Evolutionary conservation across 2,888 invertebrate species (phyloP).

Genomic region (Itoplectis maculator): DNA sequence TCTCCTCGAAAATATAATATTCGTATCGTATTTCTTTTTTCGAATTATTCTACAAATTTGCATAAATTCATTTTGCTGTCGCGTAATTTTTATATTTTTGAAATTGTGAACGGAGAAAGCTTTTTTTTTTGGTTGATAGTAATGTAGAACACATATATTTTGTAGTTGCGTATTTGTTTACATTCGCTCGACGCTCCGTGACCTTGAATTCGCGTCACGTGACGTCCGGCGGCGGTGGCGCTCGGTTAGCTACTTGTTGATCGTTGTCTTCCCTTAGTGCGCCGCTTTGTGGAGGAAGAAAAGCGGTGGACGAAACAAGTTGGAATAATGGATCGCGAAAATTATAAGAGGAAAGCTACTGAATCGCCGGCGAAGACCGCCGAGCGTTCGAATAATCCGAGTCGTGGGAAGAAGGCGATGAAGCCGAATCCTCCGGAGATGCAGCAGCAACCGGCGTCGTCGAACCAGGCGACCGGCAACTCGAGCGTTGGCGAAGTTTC

Average conservation of each 20-base stretch:
- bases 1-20: too few species aligned
- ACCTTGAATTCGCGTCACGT: background rate
- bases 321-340: constrained; percentile 25
- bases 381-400: background rate
- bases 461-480: background rate
- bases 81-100: too few species aligned
- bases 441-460: too few species aligned
- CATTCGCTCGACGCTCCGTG: too few species aligned
- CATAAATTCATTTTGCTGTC: too few species aligned
- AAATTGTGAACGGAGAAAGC: too few species aligned
- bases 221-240: background rate
- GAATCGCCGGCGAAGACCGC: background rate
- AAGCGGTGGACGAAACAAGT: too few species aligned
- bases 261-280: background rate
- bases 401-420: constrained; percentile 8
- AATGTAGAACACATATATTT: too few species aligned
- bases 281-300: background rate
- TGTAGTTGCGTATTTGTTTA: too few species aligned
- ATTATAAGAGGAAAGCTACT: constrained; percentile 15
- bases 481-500: background rate
- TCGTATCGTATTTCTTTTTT: too few species aligned
- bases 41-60: too few species aligned
- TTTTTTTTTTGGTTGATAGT: too few species aligned
- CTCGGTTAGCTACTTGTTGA: constrained; percentile 20
- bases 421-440: constrained; percentile 12